Percentiles rank a stretch among this genome's conserved stretches.
Evolutionary conservation across 2,797 vertebrate genomes (phyloP).

Genomic region (Odontamblyopus rebecca): DNA sequence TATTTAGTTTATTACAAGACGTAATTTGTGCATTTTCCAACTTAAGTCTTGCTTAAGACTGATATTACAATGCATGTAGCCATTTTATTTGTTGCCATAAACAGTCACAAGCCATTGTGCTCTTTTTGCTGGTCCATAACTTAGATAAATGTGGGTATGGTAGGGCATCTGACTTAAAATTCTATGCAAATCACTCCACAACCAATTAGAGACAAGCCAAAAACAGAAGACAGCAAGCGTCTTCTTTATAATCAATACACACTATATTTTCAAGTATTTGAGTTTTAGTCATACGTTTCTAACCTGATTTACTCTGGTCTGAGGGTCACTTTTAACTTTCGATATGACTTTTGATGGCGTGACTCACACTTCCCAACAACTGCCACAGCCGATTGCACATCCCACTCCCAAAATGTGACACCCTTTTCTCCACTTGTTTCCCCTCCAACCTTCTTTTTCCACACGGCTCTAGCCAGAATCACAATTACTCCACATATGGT

Average conservation of each 20-base stretch:
- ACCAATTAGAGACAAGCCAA: not conserved
- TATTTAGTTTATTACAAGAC: not conserved
- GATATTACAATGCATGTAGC: not conserved
- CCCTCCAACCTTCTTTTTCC: slow-evolving; percentile 30
- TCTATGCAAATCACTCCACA: not conserved
- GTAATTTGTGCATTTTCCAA: not conserved
- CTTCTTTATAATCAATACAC: not conserved
- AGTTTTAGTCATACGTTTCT: slow-evolving; percentile 8
- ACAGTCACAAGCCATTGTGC: not conserved
- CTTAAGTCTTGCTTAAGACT: not conserved
- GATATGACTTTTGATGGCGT: slow-evolving; percentile 38
- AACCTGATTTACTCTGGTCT: slow-evolving; percentile 20
- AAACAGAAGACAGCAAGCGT: not conserved
- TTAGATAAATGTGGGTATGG: not conserved
- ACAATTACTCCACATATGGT: slow-evolving; percentile 36
- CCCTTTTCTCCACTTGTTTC: slow-evolving; percentile 27
- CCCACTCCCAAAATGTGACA: slow-evolving; percentile 57
- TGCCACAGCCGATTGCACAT: slow-evolving; percentile 43
- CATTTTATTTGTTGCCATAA: not conserved
- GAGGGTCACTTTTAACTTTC: not conserved
- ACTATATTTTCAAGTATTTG: too few species aligned
- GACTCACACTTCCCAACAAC: slow-evolving; percentile 65
- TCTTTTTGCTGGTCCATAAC: not conserved
- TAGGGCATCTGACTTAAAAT: not conserved
- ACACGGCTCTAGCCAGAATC: slow-evolving; percentile 12